Evolutionary conservation across 2,888 invertebrate species (phyloP), one percentile per base, ranked within the genome.

Genomic region (Steinernema carpocapsae): DNA sequence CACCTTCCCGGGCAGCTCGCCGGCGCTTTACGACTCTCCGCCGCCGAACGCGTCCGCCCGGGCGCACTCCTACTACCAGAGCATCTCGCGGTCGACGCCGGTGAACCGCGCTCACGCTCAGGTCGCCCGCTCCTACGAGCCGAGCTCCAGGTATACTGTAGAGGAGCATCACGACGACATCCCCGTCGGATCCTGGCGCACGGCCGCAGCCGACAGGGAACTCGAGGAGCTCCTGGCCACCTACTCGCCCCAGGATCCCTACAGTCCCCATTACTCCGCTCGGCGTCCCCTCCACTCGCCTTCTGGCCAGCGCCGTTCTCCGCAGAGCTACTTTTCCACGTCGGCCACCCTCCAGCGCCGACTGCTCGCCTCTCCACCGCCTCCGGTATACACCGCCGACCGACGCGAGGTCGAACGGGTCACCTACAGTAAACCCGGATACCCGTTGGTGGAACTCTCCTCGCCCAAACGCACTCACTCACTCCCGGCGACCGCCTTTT

Each of bases 1-100:
- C 56, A 56, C 56, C 24, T 26, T 17, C 64, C 64, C 32, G 17
- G 64, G 64, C 32, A 17, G 7, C 64, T 32, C 32, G 12, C 64
- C 64, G 32, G 64, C 26, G 26, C 32, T 64, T 32, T 64, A 64
- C 64, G 64, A 64, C 64, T 64, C 64, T 14, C 64, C 64, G 26
- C 64, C 64, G 64, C 64, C 64, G 1, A 64, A 32, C 32, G 12
- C 64, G 32, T 17, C 29, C 6, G 32, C 64, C 64, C 64, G 64
- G 32, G 64, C 64, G 64, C 64, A 64, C 64, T 64, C 64, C 32
- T 64, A 64, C 64, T 64, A 26, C 64, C 64, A 64, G 64, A 64
- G 64, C 64, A 29, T 64, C 64, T 64, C 64, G 32, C 64, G 64
- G 14, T 64, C 64, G 32, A 32, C 64, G 17, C 64, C 64, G 64